These are phyloP conservation scores for Carposina sasakii DNA, from an alignment of 1,140 invertebrate genomes.

Conservation along the genomic window DNA sequence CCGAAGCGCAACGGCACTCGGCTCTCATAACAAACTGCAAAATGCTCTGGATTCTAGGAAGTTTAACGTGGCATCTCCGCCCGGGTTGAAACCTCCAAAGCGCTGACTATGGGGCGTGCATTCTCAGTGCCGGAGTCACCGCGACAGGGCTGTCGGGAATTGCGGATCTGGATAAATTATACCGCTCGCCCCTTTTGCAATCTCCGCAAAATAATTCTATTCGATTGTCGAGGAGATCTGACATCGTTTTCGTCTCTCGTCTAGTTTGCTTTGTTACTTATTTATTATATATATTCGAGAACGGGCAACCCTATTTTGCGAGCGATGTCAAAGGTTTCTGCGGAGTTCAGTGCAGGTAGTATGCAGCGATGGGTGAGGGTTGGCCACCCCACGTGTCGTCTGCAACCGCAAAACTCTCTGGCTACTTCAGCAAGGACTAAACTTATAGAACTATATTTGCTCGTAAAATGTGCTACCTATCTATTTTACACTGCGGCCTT, in stretches of 20 bases:
- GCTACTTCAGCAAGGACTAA: no score
- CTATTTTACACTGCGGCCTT: no score
- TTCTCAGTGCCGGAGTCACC: slow-evolving; percentile 42
- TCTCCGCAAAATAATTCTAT: slow-evolving; percentile 58
- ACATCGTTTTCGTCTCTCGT: slow-evolving; percentile 33
- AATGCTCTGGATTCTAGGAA: slow-evolving; percentile 61
- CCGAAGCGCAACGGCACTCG: slow-evolving; percentile 23
- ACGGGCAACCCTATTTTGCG: no score
- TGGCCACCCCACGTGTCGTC: no score
- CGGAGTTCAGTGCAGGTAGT: no score
- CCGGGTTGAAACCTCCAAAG: slow-evolving; percentile 51
- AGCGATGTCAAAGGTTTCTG: no score
- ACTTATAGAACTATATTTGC: no score
- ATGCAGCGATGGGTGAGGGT: no score
- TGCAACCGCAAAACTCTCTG: no score
- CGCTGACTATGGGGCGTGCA: slow-evolving; percentile 50
- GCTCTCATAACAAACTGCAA: slow-evolving; percentile 56
- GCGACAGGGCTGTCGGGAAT: slow-evolving; percentile 55
- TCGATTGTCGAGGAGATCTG: slow-evolving; percentile 34
- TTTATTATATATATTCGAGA: no score
- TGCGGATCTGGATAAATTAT: slow-evolving; percentile 60
- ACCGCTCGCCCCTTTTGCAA: slow-evolving; percentile 50
- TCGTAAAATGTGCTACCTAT: no score
- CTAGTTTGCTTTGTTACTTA: no score
- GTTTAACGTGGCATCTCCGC: slow-evolving; percentile 47